Percentiles rank a stretch among this genome's conserved stretches.
Conservation (phyloP, 2,888 invertebrate species). For the Trissoscelio sp. region DNA sequence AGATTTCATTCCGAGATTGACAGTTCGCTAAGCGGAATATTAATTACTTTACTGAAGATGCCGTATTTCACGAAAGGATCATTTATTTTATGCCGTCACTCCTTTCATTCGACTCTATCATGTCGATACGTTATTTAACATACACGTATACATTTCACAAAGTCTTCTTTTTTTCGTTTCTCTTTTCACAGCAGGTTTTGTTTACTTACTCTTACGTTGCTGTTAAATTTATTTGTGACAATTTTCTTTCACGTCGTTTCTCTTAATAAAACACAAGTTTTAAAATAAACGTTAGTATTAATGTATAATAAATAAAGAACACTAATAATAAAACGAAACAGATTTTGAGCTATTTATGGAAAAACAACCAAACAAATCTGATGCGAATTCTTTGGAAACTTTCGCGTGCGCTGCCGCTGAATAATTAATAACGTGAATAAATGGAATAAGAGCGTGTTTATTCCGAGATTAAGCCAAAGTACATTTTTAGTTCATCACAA, state of each 20-base stretch:
- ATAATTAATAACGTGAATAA: constrained; percentile 14
- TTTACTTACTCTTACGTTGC: neutral
- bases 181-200: neutral
- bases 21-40: constrained; percentile 52
- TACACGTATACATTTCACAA: constrained; percentile 3
- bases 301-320: too few relatives aligned
- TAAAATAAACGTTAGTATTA: too few relatives aligned
- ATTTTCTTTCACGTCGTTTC: too few relatives aligned
- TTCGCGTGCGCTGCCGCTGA: neutral
- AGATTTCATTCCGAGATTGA: constrained; percentile 43
- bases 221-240: too few relatives aligned
- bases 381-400: neutral
- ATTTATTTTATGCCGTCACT: constrained; percentile 42
- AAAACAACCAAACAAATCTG: too few relatives aligned
- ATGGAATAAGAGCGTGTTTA: constrained; percentile 11
- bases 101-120: constrained; percentile 32
- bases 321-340: neutral
- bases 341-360: too few relatives aligned
- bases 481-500: constrained; percentile 9
- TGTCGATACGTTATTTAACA: constrained; percentile 42
- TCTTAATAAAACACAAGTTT: too few relatives aligned
- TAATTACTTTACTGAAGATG: constrained; percentile 26
- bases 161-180: neutral
- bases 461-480: neutral
- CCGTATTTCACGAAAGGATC: constrained; percentile 34